phyloP scores from a whole-genome alignment of 2,888 invertebrate species.

The Megalurothrips usitatus region DNA sequence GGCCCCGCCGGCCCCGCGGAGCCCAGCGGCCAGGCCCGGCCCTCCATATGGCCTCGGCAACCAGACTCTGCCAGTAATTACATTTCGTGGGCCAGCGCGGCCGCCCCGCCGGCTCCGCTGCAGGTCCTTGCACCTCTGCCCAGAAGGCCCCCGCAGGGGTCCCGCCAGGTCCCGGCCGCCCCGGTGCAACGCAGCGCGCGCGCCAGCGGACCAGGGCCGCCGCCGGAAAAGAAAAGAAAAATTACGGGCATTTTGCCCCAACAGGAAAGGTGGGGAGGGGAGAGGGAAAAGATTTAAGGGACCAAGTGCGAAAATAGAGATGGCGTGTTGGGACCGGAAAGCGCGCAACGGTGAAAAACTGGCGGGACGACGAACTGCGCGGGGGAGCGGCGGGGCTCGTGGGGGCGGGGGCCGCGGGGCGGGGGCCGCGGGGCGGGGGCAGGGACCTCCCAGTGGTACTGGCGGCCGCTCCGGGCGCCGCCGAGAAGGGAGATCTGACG shows the following conservation, averaged over 20 bases:
- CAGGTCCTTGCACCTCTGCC: not conserved
- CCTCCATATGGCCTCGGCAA: too few species aligned
- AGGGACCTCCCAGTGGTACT: not conserved
- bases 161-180: too few species aligned
- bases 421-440: not conserved
- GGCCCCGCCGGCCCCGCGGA: not conserved
- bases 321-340: not conserved
- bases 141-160: too few species aligned
- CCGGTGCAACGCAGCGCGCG: not conserved
- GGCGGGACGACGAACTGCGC: not conserved
- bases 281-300: not conserved
- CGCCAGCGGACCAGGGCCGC: not conserved
- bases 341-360: not conserved
- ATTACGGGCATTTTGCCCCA: too few species aligned
- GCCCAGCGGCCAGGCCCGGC: not conserved
- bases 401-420: not conserved
- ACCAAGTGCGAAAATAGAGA: slow-evolving; percentile 5
- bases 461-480: not conserved
- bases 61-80: not conserved
- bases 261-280: not conserved
- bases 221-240: too few species aligned
- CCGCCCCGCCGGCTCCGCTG: not conserved
- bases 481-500: not conserved
- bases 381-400: not conserved
- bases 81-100: not conserved